Evolutionary conservation across 2,113 vertebrate species (phyloP).

Genomic region (Nannospalax galili): DNA sequence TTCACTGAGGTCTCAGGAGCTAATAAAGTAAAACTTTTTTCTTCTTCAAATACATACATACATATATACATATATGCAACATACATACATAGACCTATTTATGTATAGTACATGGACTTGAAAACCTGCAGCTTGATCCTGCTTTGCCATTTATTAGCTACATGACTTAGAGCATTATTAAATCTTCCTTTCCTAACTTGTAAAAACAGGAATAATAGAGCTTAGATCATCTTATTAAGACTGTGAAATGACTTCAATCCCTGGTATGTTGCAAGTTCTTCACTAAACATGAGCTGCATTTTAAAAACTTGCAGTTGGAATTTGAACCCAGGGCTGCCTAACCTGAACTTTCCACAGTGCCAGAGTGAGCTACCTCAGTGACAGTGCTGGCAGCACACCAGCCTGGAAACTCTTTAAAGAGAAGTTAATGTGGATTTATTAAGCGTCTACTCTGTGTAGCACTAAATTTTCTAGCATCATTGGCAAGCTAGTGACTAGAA

Average conservation of each 20-base stretch:
- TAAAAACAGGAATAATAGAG: not conserved
- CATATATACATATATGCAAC: too few relatives aligned
- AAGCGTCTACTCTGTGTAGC: constrained; percentile 44
- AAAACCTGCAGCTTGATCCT: not conserved
- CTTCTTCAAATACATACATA: not conserved
- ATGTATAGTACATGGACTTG: not conserved
- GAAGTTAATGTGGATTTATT: constrained; percentile 57
- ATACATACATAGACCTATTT: too few relatives aligned
- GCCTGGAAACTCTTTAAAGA: constrained; percentile 73
- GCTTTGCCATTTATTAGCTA: not conserved
- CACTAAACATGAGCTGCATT: constrained; percentile 5
- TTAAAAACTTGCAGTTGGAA: constrained; percentile 47
- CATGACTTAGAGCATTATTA: not conserved
- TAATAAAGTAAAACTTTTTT: not conserved
- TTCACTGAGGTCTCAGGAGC: not conserved
- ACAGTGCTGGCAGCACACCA: not conserved
- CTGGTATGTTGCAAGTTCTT: not conserved
- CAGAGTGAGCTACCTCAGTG: not conserved
- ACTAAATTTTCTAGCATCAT: constrained; percentile 61
- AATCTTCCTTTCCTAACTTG: not conserved
- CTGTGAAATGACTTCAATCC: not conserved
- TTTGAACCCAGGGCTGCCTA: constrained; percentile 63
- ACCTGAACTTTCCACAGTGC: constrained; percentile 59
- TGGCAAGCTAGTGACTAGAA: constrained; percentile 67
- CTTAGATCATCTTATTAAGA: not conserved